Conservation (phyloP, 2,113 vertebrate genomes). For the Cettia cetti region DNA sequence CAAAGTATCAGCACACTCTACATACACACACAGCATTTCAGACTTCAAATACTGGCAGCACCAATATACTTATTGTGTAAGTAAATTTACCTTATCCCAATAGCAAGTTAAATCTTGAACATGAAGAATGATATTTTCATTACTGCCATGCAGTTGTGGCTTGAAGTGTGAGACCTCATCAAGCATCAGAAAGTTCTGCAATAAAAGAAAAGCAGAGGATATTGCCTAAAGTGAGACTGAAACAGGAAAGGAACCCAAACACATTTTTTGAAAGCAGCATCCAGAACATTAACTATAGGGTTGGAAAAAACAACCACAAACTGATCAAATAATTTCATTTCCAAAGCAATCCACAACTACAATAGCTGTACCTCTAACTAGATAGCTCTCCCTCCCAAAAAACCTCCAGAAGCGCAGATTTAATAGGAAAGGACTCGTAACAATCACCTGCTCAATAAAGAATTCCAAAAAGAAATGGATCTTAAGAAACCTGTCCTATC, state of each 20-base stretch:
- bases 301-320: background rate
- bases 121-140: slow-evolving; percentile 68
- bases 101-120: slow-evolving; percentile 83
- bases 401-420: accelerated
- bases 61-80: background rate
- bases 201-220: background rate
- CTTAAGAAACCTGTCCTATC: background rate
- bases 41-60: background rate
- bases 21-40: background rate
- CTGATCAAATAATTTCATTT: background rate
- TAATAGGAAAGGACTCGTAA: background rate
- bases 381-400: background rate
- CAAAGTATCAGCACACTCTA: background rate
- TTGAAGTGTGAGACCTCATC: slow-evolving; percentile 74
- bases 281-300: background rate
- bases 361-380: background rate
- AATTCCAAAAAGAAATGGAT: background rate
- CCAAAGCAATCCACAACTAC: background rate
- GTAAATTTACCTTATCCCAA: slow-evolving; percentile 84
- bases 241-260: background rate
- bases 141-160: background rate
- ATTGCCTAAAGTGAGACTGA: background rate
- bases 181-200: slow-evolving; percentile 83
- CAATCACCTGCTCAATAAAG: background rate
- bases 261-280: background rate